Evolutionary conservation across 2,888 invertebrate genomes (phyloP).

Genomic region (Eristalinus sepulchralis): DNA sequence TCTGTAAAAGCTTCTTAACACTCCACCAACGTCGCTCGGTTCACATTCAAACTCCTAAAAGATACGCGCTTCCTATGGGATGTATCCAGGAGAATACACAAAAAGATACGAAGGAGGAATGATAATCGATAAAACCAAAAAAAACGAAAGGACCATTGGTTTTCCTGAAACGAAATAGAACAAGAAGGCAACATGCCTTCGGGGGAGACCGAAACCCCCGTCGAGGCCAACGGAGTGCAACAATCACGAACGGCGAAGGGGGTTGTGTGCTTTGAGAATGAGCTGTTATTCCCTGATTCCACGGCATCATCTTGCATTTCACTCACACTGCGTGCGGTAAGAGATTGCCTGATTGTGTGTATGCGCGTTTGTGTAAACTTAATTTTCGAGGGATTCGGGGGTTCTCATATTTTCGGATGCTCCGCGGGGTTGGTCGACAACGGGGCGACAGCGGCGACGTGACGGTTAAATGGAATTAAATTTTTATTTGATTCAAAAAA

Average conservation of each 20-base stretch:
- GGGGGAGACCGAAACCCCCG: constrained; percentile 33
- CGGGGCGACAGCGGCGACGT: not conserved
- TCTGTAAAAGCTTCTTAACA: not conserved
- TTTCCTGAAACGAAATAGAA: constrained; percentile 36
- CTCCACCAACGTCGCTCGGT: not conserved
- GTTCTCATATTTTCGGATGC: constrained; percentile 13
- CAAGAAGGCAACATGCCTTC: constrained; percentile 14
- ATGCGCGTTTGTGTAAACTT: not conserved
- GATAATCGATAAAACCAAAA: not conserved
- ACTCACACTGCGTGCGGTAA: not conserved
- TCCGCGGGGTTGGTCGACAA: not conserved
- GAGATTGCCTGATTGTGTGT: not conserved
- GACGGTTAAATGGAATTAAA: constrained; percentile 29
- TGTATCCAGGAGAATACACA: not conserved
- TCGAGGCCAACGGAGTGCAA: constrained; percentile 58
- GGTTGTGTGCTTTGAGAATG: constrained; percentile 1
- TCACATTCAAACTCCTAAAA: not conserved
- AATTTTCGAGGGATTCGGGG: constrained; percentile 15
- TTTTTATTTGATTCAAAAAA: constrained; percentile 30
- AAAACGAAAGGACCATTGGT: constrained; percentile 16
- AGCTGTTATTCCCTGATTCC: not conserved
- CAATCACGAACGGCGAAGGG: constrained; percentile 26
- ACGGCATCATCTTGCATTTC: constrained; percentile 14
- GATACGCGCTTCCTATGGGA: not conserved
- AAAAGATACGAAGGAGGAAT: not conserved